These are phyloP conservation scores for Paralichthys olivaceus DNA, from an alignment of 2,113 vertebrate species.

Conservation along the genomic window DNA sequence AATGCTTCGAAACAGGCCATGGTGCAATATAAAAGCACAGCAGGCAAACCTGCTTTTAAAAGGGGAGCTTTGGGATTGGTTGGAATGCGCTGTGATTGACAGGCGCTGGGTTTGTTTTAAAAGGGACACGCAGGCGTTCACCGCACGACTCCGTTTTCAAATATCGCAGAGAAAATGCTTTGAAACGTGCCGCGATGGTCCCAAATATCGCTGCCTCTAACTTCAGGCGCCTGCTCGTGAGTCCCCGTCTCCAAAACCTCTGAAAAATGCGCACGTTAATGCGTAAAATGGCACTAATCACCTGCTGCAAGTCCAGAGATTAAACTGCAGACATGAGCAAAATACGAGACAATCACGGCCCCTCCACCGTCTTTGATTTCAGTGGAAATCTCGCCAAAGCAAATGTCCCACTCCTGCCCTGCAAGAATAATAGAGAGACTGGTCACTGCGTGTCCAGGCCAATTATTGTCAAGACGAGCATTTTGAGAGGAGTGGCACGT, in stretches of 20 bases:
- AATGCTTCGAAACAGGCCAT: conserved; percentile 97
- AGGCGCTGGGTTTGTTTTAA: conserved; percentile 97
- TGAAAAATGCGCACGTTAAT: conserved; percentile 27
- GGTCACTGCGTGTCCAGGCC: conserved; percentile 56
- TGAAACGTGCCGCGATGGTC: conserved; percentile 92
- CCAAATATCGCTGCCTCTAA: conserved; percentile 78
- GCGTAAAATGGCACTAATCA: conserved; percentile 12
- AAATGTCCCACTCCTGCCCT: conserved; percentile 55
- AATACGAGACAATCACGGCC: conserved; percentile 25
- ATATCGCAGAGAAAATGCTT: conserved; percentile 94
- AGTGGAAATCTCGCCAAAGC: conserved; percentile 39
- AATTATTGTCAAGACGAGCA: conserved; percentile 62
- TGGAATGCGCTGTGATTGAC: conserved; percentile 93
- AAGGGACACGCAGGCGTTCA: conserved; percentile 97
- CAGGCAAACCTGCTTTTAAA: conserved; percentile 95
- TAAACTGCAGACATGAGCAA: conserved; percentile 33
- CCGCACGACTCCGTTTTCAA: conserved; percentile 96
- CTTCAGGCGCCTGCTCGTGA: conserved; percentile 67
- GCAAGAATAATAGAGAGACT: conserved; percentile 47
- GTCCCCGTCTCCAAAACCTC: conserved; percentile 28
- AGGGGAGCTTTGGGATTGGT: conserved; percentile 95
- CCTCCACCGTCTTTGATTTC: conserved; percentile 32
- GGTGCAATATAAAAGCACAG: conserved; percentile 99
- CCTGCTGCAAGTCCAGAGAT: conserved; percentile 28
- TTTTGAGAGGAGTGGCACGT: conserved; percentile 34